phyloP scores from a whole-genome alignment of 2,797 vertebrate species.

The Lithobates pipiens region DNA sequence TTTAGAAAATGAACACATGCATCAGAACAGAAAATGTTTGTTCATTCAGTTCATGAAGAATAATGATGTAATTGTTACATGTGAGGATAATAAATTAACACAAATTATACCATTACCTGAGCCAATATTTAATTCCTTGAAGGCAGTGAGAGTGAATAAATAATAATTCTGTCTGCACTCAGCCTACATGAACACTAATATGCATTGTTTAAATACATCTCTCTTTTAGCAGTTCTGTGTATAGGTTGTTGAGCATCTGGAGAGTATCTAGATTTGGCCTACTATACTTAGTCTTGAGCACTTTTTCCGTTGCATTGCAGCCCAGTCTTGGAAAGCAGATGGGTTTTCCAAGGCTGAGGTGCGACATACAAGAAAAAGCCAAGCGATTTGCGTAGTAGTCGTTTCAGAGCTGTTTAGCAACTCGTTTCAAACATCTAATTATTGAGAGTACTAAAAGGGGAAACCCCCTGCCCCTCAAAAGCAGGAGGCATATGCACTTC shows the following conservation, averaged over 20 bases:
- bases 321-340: neutral
- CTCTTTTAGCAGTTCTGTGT: neutral
- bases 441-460: rapidly evolving
- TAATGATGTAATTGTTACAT: too few species aligned
- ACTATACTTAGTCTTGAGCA: neutral
- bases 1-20: too few species aligned
- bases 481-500: too few species aligned
- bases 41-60: too few species aligned
- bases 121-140: too few species aligned
- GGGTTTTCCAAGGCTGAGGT: neutral
- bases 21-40: too few species aligned
- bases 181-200: neutral
- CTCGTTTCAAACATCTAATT: too few species aligned
- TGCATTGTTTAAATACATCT: too few species aligned
- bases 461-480: too few species aligned
- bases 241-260: neutral
- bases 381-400: neutral
- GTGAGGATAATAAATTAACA: too few species aligned
- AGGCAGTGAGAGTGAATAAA: neutral
- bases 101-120: too few species aligned
- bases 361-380: neutral
- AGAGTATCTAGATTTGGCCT: neutral
- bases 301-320: neutral
- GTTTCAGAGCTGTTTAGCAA: neutral
- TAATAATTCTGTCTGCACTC: neutral